phyloP scores from a whole-genome alignment of 2,113 vertebrate species.

The Ellobius talpinus region DNA sequence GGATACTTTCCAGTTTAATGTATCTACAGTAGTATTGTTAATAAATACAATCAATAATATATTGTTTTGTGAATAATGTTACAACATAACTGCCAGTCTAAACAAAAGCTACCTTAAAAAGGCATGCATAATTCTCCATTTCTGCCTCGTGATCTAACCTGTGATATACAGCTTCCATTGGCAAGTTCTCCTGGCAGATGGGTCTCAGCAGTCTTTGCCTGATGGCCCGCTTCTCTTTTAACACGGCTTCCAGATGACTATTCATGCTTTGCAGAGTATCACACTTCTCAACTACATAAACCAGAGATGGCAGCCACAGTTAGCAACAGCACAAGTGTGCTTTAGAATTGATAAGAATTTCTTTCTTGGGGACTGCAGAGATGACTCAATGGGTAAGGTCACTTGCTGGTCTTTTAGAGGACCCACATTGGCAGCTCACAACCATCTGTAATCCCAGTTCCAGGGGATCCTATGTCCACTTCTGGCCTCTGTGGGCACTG shows the following conservation, averaged over 20 bases:
- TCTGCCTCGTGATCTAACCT: slow-evolving; percentile 85
- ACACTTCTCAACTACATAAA: slow-evolving; percentile 88
- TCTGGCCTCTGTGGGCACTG: background rate
- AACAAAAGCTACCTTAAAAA: slow-evolving; percentile 48
- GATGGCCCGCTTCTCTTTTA: slow-evolving; percentile 90
- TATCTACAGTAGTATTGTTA: slow-evolving; percentile 49
- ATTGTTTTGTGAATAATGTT: slow-evolving; percentile 33
- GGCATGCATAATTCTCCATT: background rate
- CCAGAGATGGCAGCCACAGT: slow-evolving; percentile 43
- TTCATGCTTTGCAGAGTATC: slow-evolving; percentile 90
- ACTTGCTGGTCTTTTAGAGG: background rate
- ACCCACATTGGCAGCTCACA: background rate
- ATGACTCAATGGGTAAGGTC: background rate
- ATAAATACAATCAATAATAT: slow-evolving; percentile 43
- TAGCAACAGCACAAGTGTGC: slow-evolving; percentile 29
- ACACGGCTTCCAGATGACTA: slow-evolving; percentile 91
- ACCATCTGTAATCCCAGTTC: background rate
- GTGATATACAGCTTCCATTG: slow-evolving; percentile 92
- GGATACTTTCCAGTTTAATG: slow-evolving; percentile 44
- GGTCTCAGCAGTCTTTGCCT: slow-evolving; percentile 91
- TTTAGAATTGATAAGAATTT: slow-evolving; percentile 36
- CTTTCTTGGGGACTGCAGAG: background rate
- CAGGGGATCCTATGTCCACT: background rate
- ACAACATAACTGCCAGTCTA: slow-evolving; percentile 31
- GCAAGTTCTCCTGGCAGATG: slow-evolving; percentile 90